These are phyloP conservation scores for Anaspis maculata DNA, from an alignment of 2,888 invertebrate genomes.

Conservation along the genomic window DNA sequence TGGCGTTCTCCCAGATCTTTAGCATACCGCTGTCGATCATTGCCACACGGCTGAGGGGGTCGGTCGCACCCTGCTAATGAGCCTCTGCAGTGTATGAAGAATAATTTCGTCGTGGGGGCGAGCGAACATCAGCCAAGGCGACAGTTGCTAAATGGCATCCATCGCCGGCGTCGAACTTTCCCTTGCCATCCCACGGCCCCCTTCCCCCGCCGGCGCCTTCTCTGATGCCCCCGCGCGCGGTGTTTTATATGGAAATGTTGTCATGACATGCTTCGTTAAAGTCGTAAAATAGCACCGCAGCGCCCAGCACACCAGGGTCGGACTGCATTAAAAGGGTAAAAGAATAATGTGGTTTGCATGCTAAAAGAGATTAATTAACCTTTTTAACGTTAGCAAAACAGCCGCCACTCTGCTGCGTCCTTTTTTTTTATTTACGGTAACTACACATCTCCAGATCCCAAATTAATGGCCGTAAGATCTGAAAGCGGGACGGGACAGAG, in stretches of 20 bases:
- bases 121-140: no score
- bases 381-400: conserved; percentile 35
- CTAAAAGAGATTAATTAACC: conserved; percentile 39
- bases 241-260: conserved; percentile 33
- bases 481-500: no score
- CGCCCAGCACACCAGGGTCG: conserved; percentile 35
- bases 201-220: no score
- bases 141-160: conserved; percentile 35
- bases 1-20: no score
- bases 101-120: conserved; percentile 25
- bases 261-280: conserved; percentile 41
- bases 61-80: no score
- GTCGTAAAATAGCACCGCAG: conserved; percentile 38
- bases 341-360: conserved; percentile 40
- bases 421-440: conserved; percentile 19
- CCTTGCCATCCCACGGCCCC: no score
- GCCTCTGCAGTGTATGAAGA: conserved; percentile 25
- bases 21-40: no score
- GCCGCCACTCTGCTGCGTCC: conserved; percentile 26
- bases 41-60: no score
- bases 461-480: conserved; percentile 21
- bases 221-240: conserved; percentile 21
- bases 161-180: conserved; percentile 33
- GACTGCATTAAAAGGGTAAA: conserved; percentile 37
- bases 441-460: conserved; percentile 19